Base-by-base conservation (phyloP, 1,140 invertebrate genomes). In the Protaetia brevitarsis region DNA sequence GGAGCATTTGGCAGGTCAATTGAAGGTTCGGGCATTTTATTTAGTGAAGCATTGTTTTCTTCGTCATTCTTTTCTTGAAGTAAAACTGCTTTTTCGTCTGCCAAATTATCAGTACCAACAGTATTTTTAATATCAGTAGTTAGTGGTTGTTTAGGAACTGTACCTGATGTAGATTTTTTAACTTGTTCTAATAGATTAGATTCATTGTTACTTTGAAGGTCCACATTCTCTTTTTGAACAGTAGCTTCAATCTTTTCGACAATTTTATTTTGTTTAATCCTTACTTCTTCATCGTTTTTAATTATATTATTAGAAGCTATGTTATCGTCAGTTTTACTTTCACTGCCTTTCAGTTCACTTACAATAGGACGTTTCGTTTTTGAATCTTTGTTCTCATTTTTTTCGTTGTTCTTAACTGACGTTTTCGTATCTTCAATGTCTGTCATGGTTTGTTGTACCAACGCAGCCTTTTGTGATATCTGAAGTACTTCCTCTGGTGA, bases 381-480 rank as follows among this genome's bases (percentile, higher is more conserved):
- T 3, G 5, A 37, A 37, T 37, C n/a, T 37, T 21, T 51, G 5
- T 51, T 51, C 41, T 51, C 19, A 45, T 8, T 34, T 34, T 8
- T 34, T 34, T 34, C 2, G 13, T 34, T 5, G 26, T 21, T 3
- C 11, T 51, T 51, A 51, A 51, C 19, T 51, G 26, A 23, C 19
- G 19, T 5, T 26, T 51, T 51, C 19, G 7, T 51, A 51, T 21
- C 26, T 21, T 51, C 41, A 3, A 10, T 8, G 1, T 19, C 19
- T 6, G 8, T 10, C 26, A 51, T 23, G 3, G 16, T 51, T 51
- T 51, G 41, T 7, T 13, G 41, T 7, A 77, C 74, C 51, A 75
- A 66, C 6, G 74, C 74, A 62, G 78, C 76, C 59, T 77, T 76
- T 27, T 72, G 71, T 3, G 74, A 77, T 16, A 78, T 75, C 6